A percentile compares a stretch with the other conserved stretches of the same genome.
Conservation (phyloP, 92 coral and sea anemone species). For the Phenganax stokvisi region DNA sequence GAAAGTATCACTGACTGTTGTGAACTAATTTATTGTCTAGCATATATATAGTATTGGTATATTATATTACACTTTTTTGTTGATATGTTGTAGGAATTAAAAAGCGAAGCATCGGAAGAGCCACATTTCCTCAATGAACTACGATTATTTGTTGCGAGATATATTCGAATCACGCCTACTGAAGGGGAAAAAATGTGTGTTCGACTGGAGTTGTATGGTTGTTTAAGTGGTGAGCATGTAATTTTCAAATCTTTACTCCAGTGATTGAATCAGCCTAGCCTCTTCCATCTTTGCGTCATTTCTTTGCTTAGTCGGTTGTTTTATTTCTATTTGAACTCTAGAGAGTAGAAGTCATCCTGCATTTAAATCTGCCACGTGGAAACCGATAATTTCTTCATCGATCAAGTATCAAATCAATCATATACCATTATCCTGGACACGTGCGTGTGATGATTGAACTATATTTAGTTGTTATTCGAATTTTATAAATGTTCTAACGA, state of each 20-base stretch:
- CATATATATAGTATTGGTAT: not conserved
- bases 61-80: not conserved
- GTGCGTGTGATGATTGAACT: not conserved
- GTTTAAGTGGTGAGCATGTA: constrained; percentile 55
- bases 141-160: constrained; percentile 54
- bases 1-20: no score
- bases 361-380: not conserved
- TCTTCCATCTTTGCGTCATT: no score
- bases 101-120: not conserved
- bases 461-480: not conserved
- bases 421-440: not conserved
- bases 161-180: constrained; percentile 56
- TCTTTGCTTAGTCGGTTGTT: not conserved
- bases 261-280: not conserved
- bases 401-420: constrained; percentile 10
- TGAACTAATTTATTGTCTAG: no score
- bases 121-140: constrained; percentile 5
- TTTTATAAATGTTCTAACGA: not conserved
- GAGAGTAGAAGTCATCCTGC: not conserved
- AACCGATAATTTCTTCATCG: not conserved
- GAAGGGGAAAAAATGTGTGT: constrained; percentile 49
- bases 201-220: constrained; percentile 67
- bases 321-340: not conserved
- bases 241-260: not conserved
- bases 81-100: constrained; percentile 6